Conservation (phyloP, 2,113 vertebrate genomes). For the Charina bottae region DNA sequence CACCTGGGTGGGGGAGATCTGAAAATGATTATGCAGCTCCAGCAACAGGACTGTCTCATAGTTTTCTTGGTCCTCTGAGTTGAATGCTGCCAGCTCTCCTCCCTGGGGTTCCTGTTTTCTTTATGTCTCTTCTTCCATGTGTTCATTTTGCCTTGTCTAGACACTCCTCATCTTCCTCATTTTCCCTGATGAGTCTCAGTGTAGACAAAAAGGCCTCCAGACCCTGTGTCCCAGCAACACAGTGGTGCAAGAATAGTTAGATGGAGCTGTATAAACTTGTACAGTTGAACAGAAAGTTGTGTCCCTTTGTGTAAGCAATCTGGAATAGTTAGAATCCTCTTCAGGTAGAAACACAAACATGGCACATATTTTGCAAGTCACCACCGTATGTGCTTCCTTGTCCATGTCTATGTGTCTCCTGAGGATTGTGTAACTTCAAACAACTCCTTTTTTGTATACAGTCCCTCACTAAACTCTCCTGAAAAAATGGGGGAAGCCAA, state of each 20-base stretch:
- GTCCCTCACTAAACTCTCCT: background rate
- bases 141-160: background rate
- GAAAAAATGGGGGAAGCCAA: background rate
- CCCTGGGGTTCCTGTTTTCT: background rate
- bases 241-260: background rate
- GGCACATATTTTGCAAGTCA: background rate
- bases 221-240: background rate
- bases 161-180: background rate
- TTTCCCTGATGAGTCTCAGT: background rate
- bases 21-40: background rate
- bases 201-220: background rate
- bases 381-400: background rate
- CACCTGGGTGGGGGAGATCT: background rate
- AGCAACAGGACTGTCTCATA: background rate
- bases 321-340: background rate
- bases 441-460: background rate
- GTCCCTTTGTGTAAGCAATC: slow-evolving; percentile 5
- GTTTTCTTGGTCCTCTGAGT: background rate
- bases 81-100: background rate
- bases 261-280: slow-evolving; percentile 34
- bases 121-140: background rate
- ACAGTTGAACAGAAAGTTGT: background rate
- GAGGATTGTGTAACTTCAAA: background rate
- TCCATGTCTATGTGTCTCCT: background rate
- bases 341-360: background rate